Evolutionary conservation across 2,888 invertebrate genomes (phyloP).

Genomic region (Orchestes rusci): DNA sequence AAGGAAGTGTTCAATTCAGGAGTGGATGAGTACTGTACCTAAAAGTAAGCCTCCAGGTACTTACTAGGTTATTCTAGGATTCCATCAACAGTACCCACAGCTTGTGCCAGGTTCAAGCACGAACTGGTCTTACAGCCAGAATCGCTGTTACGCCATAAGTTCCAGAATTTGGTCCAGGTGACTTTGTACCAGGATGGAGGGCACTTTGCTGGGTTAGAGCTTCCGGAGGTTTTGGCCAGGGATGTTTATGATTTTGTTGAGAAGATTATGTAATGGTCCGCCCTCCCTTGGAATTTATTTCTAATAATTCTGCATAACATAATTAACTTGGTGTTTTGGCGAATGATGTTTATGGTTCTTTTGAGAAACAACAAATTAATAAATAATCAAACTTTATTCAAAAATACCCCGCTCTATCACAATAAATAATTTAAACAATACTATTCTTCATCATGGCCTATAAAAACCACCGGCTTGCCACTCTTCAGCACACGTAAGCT

Average conservation of each 20-base stretch:
- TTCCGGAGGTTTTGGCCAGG: conserved; percentile 31
- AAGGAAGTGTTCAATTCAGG: conserved; percentile 6
- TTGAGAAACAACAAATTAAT: too few species aligned
- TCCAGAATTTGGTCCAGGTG: conserved; percentile 25
- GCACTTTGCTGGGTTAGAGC: conserved; percentile 32
- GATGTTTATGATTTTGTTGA: conserved; percentile 31
- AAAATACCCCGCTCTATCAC: too few species aligned
- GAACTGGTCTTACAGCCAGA: conserved; percentile 59
- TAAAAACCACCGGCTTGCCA: conserved; percentile 19
- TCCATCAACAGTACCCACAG: conserved; percentile 62
- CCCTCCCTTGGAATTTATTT: too few species aligned
- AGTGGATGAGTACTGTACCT: not conserved
- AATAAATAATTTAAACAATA: conserved; percentile 2
- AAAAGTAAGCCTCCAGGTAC: too few species aligned
- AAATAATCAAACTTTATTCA: too few species aligned
- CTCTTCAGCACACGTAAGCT: conserved; percentile 17
- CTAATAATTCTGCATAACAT: too few species aligned
- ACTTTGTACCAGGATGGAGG: conserved; percentile 25
- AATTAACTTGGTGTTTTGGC: too few species aligned
- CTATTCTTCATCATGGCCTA: conserved; percentile 18
- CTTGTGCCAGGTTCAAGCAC: conserved; percentile 65
- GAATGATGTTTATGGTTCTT: too few species aligned
- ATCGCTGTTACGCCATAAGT: conserved; percentile 21
- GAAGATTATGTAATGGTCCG: too few species aligned
- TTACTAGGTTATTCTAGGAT: conserved; percentile 47